Evolutionary conservation across 1,140 invertebrate species (phyloP), one percentile per base, ranked within the genome.

Genomic region (Eubasilissa regina): DNA sequence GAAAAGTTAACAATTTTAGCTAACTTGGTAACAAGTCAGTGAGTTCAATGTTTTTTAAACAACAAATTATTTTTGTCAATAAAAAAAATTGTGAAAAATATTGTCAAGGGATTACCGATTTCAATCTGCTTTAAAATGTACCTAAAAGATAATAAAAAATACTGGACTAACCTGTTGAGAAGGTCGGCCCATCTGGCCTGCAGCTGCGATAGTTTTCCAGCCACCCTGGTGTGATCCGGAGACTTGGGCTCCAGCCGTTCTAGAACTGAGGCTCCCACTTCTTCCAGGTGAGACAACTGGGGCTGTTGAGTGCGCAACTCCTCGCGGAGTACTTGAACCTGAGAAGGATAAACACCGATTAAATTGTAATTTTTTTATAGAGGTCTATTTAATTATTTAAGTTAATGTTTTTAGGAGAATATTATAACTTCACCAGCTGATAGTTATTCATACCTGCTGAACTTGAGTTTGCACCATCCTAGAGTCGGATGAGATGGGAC

Each of bases 391-490:
- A 1, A 35, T 35, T 35, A 3, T 35, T 35, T 35, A 3, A 35
- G 25, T 35, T 35, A 6, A 35, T 35, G 25, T 35, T 35, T 35
- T 35, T 35, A n/a, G n/a, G n/a, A n/a, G n/a, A n/a, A n/a, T n/a
- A 35, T 6, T 35, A 6, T 35, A 35, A n/a, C 6, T 1, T 35
- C 25, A 35, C 1, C 6, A 6, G 53, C 15, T 56, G n/a, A n/a
- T 56, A 10, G 19, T 0, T n/a, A 56, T 56, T 1, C 4, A 56
- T 84, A 89, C 88, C 90, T 98, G 96, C 86, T 98, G 96, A 35
- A 97, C 94, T 90, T 99, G 97, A 79, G 95, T 97, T 82, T 97
- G 95, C 0, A 98, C 96, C 93, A 98, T 96, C 60, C 97, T 90
- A 0, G 97, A 96, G 86, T 99, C 97, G 0, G 96, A 95, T 0